These are phyloP conservation scores for Ceratoteleas bidentatus DNA, from an alignment of 1,140 invertebrate species.

Conservation along the genomic window DNA sequence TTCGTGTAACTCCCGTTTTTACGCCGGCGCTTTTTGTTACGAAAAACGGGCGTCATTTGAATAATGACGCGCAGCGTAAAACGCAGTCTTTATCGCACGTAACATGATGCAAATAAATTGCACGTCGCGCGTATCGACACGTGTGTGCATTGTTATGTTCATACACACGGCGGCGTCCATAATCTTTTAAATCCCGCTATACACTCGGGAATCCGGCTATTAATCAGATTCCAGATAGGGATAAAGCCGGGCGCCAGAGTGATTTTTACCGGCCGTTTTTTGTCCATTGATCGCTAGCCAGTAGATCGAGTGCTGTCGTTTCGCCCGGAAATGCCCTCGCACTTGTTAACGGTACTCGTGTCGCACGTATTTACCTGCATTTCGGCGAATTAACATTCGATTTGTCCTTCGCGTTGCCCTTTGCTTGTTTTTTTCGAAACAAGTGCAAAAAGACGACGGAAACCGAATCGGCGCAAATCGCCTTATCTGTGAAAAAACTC, in stretches of 20 bases:
- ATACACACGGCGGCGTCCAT: slow-evolving; percentile 54
- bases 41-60: slow-evolving; percentile 22
- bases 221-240: slow-evolving; percentile 78
- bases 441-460: no score
- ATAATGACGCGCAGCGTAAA: slow-evolving; percentile 41
- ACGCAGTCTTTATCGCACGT: slow-evolving; percentile 26
- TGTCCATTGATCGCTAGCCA: slow-evolving; percentile 38
- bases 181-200: slow-evolving; percentile 74
- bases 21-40: neutral
- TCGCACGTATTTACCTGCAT: no score
- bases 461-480: no score
- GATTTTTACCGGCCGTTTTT: slow-evolving; percentile 73
- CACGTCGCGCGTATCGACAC: slow-evolving; percentile 46
- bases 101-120: slow-evolving; percentile 51
- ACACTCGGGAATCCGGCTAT: slow-evolving; percentile 75
- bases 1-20: no score
- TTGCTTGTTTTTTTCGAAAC: no score
- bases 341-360: no score
- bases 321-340: slow-evolving; percentile 15
- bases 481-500: no score
- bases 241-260: slow-evolving; percentile 74
- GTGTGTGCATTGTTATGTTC: slow-evolving; percentile 62
- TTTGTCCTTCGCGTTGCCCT: no score
- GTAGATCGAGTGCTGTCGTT: slow-evolving; percentile 54
- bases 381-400: no score